phyloP scores from a whole-genome alignment of 2,113 vertebrate species.

The Desmodus rotundus region DNA sequence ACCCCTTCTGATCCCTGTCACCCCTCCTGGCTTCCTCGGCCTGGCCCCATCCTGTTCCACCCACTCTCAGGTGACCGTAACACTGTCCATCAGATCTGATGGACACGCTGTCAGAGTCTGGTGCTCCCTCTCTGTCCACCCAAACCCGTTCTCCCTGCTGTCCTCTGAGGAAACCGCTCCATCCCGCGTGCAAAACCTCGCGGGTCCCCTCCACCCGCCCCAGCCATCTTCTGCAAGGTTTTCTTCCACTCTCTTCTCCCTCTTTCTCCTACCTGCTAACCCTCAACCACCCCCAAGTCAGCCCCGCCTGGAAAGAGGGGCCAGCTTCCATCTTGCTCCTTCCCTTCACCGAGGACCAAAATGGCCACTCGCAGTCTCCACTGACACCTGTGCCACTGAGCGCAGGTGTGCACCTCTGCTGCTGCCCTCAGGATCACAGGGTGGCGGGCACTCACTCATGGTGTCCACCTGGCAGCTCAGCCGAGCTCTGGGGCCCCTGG shows the following conservation, averaged over 20 bases:
- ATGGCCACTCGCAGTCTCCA: fast-evolving
- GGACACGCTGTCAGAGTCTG: fast-evolving
- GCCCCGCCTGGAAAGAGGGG: fast-evolving
- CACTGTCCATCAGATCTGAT: fast-evolving
- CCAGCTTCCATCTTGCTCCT: fast-evolving
- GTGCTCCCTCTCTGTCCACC: fast-evolving
- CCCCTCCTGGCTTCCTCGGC: too few species aligned
- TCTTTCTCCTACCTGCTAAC: not conserved
- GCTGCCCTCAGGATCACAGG: fast-evolving
- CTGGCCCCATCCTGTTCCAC: fast-evolving
- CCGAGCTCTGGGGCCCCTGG: not conserved
- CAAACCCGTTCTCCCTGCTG: fast-evolving
- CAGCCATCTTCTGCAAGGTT: fast-evolving
- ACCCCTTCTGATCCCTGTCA: not conserved
- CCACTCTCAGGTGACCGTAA: not conserved
- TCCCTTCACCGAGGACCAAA: fast-evolving
- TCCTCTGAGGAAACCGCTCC: not conserved
- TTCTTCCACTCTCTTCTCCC: fast-evolving
- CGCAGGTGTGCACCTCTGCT: fast-evolving
- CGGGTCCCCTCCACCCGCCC: fast-evolving
- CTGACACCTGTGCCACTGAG: fast-evolving
- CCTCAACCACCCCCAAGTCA: fast-evolving
- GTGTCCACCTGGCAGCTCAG: not conserved
- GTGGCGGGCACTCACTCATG: fast-evolving
- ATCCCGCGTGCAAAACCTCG: fast-evolving